These are phyloP conservation scores for Leucoma salicis DNA, from an alignment of 2,888 invertebrate genomes.

Conservation along the genomic window DNA sequence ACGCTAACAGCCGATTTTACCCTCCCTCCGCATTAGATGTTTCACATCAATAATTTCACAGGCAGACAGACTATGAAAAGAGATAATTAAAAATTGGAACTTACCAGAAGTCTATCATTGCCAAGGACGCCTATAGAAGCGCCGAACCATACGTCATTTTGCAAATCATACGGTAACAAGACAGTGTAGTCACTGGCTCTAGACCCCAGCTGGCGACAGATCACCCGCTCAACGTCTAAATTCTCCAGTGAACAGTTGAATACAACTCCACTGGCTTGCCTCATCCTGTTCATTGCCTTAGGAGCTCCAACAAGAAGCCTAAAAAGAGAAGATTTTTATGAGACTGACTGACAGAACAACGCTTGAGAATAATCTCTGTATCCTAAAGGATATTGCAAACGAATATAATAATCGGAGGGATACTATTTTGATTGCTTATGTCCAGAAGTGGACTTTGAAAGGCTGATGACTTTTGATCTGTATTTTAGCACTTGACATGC, in stretches of 20 bases:
- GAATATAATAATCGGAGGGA: neutral
- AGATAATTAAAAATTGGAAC: too few relatives aligned
- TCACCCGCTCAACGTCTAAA: conserved; percentile 31
- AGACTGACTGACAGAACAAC: neutral
- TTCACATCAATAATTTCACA: too few relatives aligned
- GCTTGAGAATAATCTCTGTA: too few relatives aligned
- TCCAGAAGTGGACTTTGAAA: too few relatives aligned
- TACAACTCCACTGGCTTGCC: conserved; percentile 36
- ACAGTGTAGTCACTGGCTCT: neutral
- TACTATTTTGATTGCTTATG: too few relatives aligned
- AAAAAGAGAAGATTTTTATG: conserved; percentile 22
- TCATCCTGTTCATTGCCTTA: conserved; percentile 35
- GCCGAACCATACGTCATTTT: conserved; percentile 71
- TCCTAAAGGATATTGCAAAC: neutral
- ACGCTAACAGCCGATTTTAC: too few relatives aligned
- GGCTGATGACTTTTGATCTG: too few relatives aligned
- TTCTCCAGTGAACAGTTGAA: conserved; percentile 46
- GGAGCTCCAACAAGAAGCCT: conserved; percentile 65
- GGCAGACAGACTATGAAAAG: too few relatives aligned
- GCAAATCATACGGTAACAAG: conserved; percentile 22
- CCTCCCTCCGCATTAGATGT: too few relatives aligned
- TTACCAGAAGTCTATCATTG: conserved; percentile 53
- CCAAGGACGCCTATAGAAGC: conserved; percentile 52
- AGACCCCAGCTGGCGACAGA: conserved; percentile 40
- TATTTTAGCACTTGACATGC: too few relatives aligned